Evolutionary conservation across 2,888 invertebrate species (phyloP).

Genomic region (Latrodectus elegans): DNA sequence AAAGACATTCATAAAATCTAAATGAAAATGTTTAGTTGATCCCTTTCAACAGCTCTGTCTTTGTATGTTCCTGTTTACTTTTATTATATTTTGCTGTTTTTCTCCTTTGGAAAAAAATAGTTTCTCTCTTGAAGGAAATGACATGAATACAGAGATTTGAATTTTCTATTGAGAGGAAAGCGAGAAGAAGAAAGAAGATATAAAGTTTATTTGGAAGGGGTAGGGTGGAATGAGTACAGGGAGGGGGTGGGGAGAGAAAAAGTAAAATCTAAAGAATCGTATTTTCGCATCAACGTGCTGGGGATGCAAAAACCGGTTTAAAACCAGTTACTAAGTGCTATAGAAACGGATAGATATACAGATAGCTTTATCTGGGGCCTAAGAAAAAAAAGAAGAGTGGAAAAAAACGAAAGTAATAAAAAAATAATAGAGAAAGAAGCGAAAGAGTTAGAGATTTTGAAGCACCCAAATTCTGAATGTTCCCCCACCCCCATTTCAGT

Average conservation of each 20-base stretch:
- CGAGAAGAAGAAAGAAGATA: constrained; percentile 22
- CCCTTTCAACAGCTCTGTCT: constrained; percentile 33
- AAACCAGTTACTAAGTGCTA: constrained; percentile 68
- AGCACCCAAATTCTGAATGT: constrained; percentile 61
- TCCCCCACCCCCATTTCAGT: constrained; percentile 50
- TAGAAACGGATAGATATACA: constrained; percentile 61
- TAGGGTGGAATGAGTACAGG: not conserved
- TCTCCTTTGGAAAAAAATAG: constrained; percentile 28
- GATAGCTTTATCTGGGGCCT: constrained; percentile 34
- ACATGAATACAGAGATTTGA: constrained; percentile 68
- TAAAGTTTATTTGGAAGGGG: constrained; percentile 64
- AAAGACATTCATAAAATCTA: not conserved
- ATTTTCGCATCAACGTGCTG: constrained; percentile 69
- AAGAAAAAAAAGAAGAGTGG: not conserved
- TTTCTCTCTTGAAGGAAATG: constrained; percentile 56
- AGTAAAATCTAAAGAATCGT: constrained; percentile 58
- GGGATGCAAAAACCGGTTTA: constrained; percentile 68
- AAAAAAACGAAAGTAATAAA: constrained; percentile 17
- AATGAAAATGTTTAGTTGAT: constrained; percentile 49
- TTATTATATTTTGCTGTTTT: constrained; percentile 59
- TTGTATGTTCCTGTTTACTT: constrained; percentile 62
- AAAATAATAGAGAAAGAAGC: constrained; percentile 16
- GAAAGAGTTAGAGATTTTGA: constrained; percentile 56
- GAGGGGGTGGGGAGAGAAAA: constrained; percentile 12
- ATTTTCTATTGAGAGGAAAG: constrained; percentile 36